Evolutionary conservation across 2,888 invertebrate genomes (phyloP).

Genomic region (Harpalus rufipes): DNA sequence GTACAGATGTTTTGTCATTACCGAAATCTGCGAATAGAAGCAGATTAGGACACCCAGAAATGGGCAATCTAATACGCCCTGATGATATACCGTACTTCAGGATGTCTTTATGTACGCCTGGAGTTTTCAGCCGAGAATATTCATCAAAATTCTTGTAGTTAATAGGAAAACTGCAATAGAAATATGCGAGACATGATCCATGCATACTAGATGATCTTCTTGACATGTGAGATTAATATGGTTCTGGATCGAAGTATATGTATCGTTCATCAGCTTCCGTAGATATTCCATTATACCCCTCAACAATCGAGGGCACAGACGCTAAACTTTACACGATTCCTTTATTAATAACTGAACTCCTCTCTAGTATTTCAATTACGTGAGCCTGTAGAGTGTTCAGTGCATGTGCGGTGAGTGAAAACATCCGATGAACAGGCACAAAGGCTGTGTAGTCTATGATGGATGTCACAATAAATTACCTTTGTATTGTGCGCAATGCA

Average conservation of each 20-base stretch:
- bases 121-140: neutral
- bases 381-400: neutral
- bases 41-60: too few relatives aligned
- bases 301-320: conserved; percentile 33
- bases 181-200: neutral
- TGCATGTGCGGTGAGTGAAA: conserved; percentile 46
- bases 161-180: neutral
- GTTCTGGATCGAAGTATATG: conserved; percentile 27
- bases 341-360: conserved; percentile 64
- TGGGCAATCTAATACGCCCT: too few relatives aligned
- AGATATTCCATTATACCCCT: conserved; percentile 41
- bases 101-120: neutral
- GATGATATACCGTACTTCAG: neutral
- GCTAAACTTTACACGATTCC: conserved; percentile 53
- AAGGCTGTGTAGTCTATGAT: conserved; percentile 53
- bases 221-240: conserved; percentile 32
- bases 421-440: conserved; percentile 53
- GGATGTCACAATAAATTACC: conserved; percentile 53
- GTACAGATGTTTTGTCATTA: too few relatives aligned
- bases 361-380: conserved; percentile 58
- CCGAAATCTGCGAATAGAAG: too few relatives aligned
- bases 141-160: conserved; percentile 6
- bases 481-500: conserved; percentile 11
- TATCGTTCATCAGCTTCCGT: conserved; percentile 48
- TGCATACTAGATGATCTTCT: neutral